These are phyloP conservation scores for Agriopis aurantiaria DNA, from an alignment of 2,888 invertebrate species.

Conservation along the genomic window DNA sequence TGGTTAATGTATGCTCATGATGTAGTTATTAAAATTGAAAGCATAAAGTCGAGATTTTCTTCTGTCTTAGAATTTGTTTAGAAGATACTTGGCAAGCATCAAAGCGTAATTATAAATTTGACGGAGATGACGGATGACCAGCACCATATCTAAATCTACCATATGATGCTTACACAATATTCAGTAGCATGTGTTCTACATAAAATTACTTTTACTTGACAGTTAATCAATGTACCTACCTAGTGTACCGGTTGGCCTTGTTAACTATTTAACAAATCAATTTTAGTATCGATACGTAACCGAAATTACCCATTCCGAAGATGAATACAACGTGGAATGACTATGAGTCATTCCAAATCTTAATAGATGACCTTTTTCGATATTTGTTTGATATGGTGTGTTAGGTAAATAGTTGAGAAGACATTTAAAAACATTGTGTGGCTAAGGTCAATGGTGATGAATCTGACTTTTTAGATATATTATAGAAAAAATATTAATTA, in stretches of 20 bases:
- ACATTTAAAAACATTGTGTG: not conserved
- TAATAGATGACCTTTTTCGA: not conserved
- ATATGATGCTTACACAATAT: not conserved
- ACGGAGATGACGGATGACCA: too few species aligned
- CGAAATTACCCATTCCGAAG: slow-evolving; percentile 8
- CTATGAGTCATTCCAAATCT: slow-evolving; percentile 6
- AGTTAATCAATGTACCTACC: slow-evolving; percentile 57
- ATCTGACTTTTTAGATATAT: not conserved
- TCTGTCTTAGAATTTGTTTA: not conserved
- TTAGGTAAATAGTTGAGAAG: slow-evolving; percentile 8
- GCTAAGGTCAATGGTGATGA: not conserved
- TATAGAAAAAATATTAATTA: not conserved
- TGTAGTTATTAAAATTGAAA: too few species aligned
- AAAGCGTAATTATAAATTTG: too few species aligned
- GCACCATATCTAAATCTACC: not conserved
- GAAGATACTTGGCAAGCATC: not conserved
- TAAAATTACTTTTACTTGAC: slow-evolving; percentile 70
- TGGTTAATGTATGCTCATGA: too few species aligned
- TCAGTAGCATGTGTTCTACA: not conserved
- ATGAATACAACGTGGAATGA: not conserved
- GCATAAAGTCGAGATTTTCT: not conserved
- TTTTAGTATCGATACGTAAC: slow-evolving; percentile 18
- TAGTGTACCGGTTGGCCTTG: slow-evolving; percentile 57
- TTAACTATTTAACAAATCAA: slow-evolving; percentile 31
- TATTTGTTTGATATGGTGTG: not conserved